Base-by-base conservation (phyloP, 2,888 invertebrate species). In the Hyalella azteca region DNA sequence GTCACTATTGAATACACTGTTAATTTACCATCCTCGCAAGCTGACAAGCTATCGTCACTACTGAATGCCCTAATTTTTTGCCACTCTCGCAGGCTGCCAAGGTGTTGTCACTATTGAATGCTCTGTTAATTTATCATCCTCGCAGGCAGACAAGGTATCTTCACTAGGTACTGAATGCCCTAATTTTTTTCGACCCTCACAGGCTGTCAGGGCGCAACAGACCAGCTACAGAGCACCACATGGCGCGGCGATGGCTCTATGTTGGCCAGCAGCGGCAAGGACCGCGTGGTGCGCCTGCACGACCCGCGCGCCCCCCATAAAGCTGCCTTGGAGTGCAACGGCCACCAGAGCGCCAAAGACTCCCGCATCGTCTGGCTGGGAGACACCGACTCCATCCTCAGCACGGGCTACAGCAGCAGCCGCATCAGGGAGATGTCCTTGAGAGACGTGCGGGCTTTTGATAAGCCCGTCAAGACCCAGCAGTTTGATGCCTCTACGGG, bases 351-450 rank as follows among this genome's bases (percentile, higher is more conserved):
- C 32, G 94, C 95, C 85, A 96, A 95, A 88, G 97, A 97, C 87
- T 96, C 96, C 1, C 90, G 97, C 81, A 92, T 96, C 1, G 93
- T 96, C 3, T 98, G 96, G 95, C 89, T 97, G 0, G 96, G 95
- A 2, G 93, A 94, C 86, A 92, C 92, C 85, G 93, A 93, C 82
- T 91, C 93, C 84, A 92, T 98, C 85, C 89, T 97, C 13, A 94
- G 95, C 9, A 96, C 97, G 60, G 97, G 90, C 91, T 97, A 97
- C 88, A 95, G 95, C 88, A 91, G 94, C 45, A 90, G 90, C 87
- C 87, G 89, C 86, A 73, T 73, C 5, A 49, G 79, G 49, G 81
- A 81, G 39, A 60, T 81, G 26, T 75, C 76, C 26, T 22, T 81
- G 19, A 66, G 82, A n/a, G 82, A 82, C 45, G 9, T 81, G 9